Evolutionary conservation across 2,888 invertebrate species (phyloP).

Genomic region (Tryphoninae sp.): DNA sequence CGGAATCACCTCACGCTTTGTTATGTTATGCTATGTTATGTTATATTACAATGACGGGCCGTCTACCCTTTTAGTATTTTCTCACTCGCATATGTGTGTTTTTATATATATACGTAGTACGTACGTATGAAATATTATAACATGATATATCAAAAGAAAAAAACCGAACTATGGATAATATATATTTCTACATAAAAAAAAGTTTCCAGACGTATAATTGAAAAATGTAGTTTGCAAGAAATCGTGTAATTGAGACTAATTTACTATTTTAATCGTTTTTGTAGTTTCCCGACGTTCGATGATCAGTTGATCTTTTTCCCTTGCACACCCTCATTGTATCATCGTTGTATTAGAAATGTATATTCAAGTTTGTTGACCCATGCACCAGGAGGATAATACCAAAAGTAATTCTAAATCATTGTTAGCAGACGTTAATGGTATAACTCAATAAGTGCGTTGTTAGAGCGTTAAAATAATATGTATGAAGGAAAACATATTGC

Average conservation of each 20-base stretch:
- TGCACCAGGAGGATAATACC: not conserved
- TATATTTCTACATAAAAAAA: too few relatives aligned
- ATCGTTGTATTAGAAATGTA: not conserved
- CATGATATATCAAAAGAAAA: not conserved
- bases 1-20: conserved; percentile 51
- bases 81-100: not conserved
- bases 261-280: too few relatives aligned
- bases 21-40: conserved; percentile 62
- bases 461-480: conserved; percentile 7
- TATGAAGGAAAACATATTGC: not conserved
- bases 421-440: not conserved
- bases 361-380: not conserved
- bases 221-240: too few relatives aligned
- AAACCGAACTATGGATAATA: not conserved
- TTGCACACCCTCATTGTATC: conserved; percentile 1
- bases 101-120: conserved; percentile 10
- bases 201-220: too few relatives aligned
- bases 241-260: too few relatives aligned
- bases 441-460: conserved; percentile 19
- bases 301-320: not conserved
- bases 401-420: conserved; percentile 5
- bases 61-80: conserved; percentile 31
- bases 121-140: not conserved
- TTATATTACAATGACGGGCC: conserved; percentile 62
- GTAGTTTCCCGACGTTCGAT: too few relatives aligned